Evolutionary conservation across 2,113 vertebrate genomes (phyloP).

Genomic region (Lates calcarifer): DNA sequence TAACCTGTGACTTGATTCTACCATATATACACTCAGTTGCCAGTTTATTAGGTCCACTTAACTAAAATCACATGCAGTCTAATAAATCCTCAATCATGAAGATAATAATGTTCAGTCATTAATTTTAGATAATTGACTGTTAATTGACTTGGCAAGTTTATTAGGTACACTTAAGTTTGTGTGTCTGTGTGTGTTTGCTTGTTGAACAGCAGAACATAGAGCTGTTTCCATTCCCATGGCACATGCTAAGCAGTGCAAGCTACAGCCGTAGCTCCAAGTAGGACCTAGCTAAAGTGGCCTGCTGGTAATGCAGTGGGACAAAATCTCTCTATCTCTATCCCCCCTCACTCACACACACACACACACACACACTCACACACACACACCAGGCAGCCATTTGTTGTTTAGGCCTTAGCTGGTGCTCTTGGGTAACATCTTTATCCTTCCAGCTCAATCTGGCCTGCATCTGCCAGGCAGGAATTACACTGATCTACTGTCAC

Average conservation of each 20-base stretch:
- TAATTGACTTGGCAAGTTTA: too few relatives aligned
- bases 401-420: constrained; percentile 45
- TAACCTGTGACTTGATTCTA: too few relatives aligned
- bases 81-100: too few relatives aligned
- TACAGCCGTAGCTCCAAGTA: constrained; percentile 39
- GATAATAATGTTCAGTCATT: too few relatives aligned
- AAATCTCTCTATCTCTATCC: constrained; percentile 12
- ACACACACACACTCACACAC: constrained; percentile 9
- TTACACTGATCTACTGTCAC: constrained; percentile 76
- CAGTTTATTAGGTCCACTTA: too few relatives aligned
- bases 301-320: constrained; percentile 56
- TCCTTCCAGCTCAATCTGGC: constrained; percentile 78
- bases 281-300: constrained; percentile 70
- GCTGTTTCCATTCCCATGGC: constrained; percentile 27
- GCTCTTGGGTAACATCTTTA: constrained; percentile 82
- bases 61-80: too few relatives aligned
- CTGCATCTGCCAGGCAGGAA: constrained; percentile 75
- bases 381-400: constrained; percentile 52
- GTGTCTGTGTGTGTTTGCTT: constrained; percentile 3
- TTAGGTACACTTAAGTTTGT: too few relatives aligned
- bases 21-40: too few relatives aligned
- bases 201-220: constrained; percentile 46
- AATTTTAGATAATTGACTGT: too few relatives aligned
- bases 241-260: constrained; percentile 62
- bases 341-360: not conserved